Base-by-base conservation (phyloP, 2,113 vertebrate species). In the Ageneiosus marmoratus region DNA sequence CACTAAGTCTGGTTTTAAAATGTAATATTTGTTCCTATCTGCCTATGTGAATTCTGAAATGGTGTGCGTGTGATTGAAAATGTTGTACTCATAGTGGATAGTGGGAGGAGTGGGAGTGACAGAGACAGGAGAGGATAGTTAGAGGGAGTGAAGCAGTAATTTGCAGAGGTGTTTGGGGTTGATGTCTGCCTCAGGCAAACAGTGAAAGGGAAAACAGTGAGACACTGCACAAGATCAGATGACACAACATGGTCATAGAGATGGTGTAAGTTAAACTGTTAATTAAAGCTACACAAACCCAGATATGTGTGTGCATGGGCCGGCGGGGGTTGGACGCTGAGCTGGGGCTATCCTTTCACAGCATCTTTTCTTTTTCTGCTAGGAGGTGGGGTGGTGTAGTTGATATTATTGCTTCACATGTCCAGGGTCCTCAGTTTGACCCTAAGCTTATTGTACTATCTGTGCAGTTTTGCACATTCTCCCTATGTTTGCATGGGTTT, bases 1-100 rank as follows among this genome's bases (percentile, higher is more conserved):
- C 60, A 77, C 87, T 87, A 83, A 77, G 44, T 46, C 44, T 55
- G 27, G 18, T 69, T 56, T 62, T 27, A 84, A 79, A 50, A 79
- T n/a, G 67, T 67, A 83, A 67, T 50, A 37, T 76, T 79, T 60
- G 76, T 70, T 44, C 9, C 16, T 32, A 1, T 51, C 75, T 79
- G 65, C 79, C 65, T 77, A 11, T 70, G 41, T 81, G 72, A 82
- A 18, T 72, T 24, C 48, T 46, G 46, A 55, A 16, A 46, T 51
- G 53, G n/a, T 77, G 50, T 76, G 72, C 70, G 51, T 76, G 44
- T 48, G 60, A 15, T 60, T 53, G 63, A 72, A 79, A 56, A 46
- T 3, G 2, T 16, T 27, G 50, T 16, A 50, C 15, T 32, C 27
- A 46, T 44, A 8, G 10, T 15, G 50, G 56, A 46, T 20, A 51